These are phyloP conservation scores for Drosophila sp. DNA, from an alignment of 1,140 invertebrate species.

Conservation along the genomic window DNA sequence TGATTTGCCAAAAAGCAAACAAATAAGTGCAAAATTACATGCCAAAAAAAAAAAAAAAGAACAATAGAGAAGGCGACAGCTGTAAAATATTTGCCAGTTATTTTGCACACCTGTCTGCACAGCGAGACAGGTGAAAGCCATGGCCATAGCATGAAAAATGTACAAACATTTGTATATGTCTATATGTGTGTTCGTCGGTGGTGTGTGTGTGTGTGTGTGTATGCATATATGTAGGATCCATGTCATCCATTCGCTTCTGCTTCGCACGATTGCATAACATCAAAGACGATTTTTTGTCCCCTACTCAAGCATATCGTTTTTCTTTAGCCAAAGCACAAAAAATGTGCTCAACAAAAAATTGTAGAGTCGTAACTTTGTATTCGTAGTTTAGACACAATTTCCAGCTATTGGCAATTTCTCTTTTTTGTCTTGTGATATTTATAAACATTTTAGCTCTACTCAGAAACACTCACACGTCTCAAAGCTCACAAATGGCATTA, in stretches of 20 bases:
- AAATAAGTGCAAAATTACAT: conserved; percentile 49
- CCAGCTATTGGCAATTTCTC: conserved; percentile 30
- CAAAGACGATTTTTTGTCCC: conserved; percentile 63
- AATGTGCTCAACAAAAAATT: conserved; percentile 16
- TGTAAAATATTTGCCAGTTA: conserved; percentile 74
- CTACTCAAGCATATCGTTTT: conserved; percentile 46
- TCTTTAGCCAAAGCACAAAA: conserved; percentile 26
- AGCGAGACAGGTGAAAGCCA: conserved; percentile 36
- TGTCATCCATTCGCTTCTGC: conserved; percentile 35
- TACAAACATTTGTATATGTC: conserved; percentile 35
- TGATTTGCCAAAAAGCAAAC: conserved; percentile 33
- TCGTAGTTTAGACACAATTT: conserved; percentile 51
- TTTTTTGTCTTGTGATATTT: conserved; percentile 61
- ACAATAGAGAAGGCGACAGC: conserved; percentile 47
- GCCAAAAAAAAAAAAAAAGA: conserved; percentile 17
- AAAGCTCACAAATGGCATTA: too few species aligned
- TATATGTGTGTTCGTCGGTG: too few species aligned
- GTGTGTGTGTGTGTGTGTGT: not conserved
- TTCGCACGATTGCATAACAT: conserved; percentile 73
- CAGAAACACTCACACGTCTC: too few species aligned
- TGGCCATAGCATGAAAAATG: conserved; percentile 64
- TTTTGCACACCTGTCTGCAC: conserved; percentile 78
- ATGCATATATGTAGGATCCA: conserved; percentile 14
- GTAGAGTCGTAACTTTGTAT: conserved; percentile 47
- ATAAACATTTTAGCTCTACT: conserved; percentile 43